Conservation (phyloP, 30 jellyfish, hydroid and myxozoan species). For the Pelagia noctiluca region DNA sequence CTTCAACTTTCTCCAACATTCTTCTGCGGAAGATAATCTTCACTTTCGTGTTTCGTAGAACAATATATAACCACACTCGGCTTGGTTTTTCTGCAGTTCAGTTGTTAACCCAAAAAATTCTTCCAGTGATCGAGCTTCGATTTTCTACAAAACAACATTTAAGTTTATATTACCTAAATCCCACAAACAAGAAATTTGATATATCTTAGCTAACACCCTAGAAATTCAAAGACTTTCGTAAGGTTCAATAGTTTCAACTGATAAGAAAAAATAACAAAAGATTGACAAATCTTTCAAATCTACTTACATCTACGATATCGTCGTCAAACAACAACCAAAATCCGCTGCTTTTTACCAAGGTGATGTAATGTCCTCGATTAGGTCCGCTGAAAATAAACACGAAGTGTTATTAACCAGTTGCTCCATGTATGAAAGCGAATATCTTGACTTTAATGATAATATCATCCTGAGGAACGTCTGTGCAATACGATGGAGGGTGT, state of each 20-base stretch:
- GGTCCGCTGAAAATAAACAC: constrained; percentile 76
- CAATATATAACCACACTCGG: constrained; percentile 95
- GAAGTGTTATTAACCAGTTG: not conserved
- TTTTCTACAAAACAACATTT: constrained; percentile 72
- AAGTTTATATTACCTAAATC: too few species aligned
- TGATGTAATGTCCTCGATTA: constrained; percentile 91
- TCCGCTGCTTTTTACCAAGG: constrained; percentile 86
- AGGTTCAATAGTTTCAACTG: not conserved
- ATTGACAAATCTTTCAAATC: too few species aligned
- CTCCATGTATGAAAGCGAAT: too few species aligned
- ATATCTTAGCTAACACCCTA: too few species aligned
- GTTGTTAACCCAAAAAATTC: constrained; percentile 94
- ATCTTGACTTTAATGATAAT: too few species aligned
- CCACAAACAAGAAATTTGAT: too few species aligned
- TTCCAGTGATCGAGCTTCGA: constrained; percentile 89
- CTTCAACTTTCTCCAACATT: too few species aligned
- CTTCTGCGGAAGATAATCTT: not conserved
- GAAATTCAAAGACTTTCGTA: not conserved
- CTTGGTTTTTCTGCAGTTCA: constrained; percentile 87
- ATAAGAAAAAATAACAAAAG: not conserved
- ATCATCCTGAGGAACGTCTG: too few species aligned
- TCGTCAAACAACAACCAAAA: constrained; percentile 93
- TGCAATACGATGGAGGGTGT: too few species aligned
- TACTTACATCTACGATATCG: constrained; percentile 87
- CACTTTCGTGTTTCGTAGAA: constrained; percentile 83